Evolutionary conservation across 2,888 invertebrate species (phyloP).

Genomic region (Synanthedon formicaeformis): DNA sequence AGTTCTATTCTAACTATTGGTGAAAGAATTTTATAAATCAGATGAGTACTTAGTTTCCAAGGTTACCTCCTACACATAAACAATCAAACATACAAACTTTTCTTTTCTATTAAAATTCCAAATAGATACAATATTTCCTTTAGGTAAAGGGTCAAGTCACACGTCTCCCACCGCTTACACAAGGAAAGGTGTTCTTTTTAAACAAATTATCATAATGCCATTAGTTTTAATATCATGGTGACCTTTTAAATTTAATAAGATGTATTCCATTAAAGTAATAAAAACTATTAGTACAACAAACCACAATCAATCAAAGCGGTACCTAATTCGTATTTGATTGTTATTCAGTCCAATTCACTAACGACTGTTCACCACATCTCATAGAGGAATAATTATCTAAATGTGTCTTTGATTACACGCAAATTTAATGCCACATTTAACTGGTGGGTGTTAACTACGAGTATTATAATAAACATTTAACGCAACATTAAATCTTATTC

Average conservation of each 20-base stretch:
- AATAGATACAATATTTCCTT: neutral
- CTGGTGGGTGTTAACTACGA: too few relatives aligned
- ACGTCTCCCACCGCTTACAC: neutral
- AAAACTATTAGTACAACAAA: neutral
- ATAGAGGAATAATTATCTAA: constrained; percentile 18
- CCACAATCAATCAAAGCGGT: neutral
- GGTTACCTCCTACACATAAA: too few relatives aligned
- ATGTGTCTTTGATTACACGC: constrained; percentile 17
- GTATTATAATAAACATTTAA: too few relatives aligned
- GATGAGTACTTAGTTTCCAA: too few relatives aligned
- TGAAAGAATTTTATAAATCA: too few relatives aligned
- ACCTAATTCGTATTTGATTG: neutral
- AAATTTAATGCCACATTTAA: constrained; percentile 7
- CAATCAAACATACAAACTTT: too few relatives aligned
- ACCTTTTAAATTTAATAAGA: neutral
- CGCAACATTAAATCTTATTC: too few relatives aligned
- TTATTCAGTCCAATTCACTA: neutral
- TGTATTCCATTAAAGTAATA: neutral
- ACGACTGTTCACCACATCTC: neutral
- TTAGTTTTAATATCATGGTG: neutral
- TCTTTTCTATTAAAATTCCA: neutral
- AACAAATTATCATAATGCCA: neutral
- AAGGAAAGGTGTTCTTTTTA: neutral
- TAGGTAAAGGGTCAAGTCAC: neutral
- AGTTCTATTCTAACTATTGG: too few relatives aligned